Evolutionary conservation across 2,113 vertebrate species (phyloP), one percentile per base, ranked within the genome.

Genomic region (Synchiropus splendidus): DNA sequence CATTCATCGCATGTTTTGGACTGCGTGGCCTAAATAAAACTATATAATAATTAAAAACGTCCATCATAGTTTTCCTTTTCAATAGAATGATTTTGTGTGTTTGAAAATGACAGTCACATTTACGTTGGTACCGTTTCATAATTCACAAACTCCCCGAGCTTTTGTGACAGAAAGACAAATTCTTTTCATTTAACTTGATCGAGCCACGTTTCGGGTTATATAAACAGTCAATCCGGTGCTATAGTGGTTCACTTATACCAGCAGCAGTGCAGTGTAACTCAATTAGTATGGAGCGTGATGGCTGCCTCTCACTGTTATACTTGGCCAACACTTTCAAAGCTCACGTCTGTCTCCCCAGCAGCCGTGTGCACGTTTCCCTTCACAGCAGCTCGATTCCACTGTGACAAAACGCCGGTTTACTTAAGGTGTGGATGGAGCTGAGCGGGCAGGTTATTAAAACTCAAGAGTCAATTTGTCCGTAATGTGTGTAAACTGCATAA

Each of bases 181-280:
- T 27, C 21, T 8, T 27, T 27, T 27, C 21, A 27, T 27, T 27
- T 27, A 27, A 8, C 21, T 27, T 27, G 4, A 27, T 5, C 4
- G 21, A 27, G 21, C n/a, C n/a, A n/a, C n/a, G n/a, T 27, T 27
- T 8, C 4, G 21, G 21, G 21, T 27, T 27, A 27, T 27, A 27
- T 27, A 27, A 13, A 35, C 42, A 75, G 64, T 72, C 67, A 67
- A 67, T 59, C 58, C 61, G 16, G 61, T 63, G 46, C 65, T 58
- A 60, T 54, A 54, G 58, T 64, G 63, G 58, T 56, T 68, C 42
- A 31, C 39, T 52, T 39, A 51, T 58, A 67, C 59, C 49, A 61
- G 68, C 52, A 60, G 64, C 72, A 45, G 39, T 51, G 48, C 72
- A 74, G 58, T 63, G 61, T 83, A 80, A 82, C 79, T 64, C 74